These are phyloP conservation scores for Gyrodactylus salaris DNA, from an alignment of 1,140 invertebrate species.

Conservation along the genomic window DNA sequence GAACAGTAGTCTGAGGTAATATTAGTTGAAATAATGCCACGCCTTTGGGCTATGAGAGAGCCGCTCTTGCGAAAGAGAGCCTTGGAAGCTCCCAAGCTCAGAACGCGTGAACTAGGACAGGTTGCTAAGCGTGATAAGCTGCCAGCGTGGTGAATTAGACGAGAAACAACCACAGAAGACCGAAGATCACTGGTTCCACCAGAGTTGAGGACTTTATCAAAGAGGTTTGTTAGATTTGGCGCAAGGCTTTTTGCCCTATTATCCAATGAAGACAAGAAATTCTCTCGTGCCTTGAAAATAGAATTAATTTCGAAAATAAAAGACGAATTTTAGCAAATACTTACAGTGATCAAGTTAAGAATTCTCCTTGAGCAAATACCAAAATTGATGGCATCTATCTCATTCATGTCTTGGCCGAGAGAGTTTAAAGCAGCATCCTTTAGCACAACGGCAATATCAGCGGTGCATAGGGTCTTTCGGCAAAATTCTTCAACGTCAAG, in stretches of 20 bases:
- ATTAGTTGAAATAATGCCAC: conserved; percentile 38
- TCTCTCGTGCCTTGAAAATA: not conserved
- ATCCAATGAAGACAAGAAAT: not conserved
- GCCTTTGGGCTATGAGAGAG: conserved; percentile 64
- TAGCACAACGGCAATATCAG: not conserved
- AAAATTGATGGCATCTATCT: not conserved
- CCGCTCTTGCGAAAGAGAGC: conserved; percentile 65
- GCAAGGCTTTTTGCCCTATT: not conserved
- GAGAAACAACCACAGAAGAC: conserved; percentile 41
- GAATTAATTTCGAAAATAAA: not conserved
- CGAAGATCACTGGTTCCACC: not conserved
- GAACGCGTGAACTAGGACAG: conserved; percentile 83
- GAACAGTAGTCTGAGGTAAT: conserved; percentile 45
- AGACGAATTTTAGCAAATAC: not conserved
- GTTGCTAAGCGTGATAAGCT: conserved; percentile 86
- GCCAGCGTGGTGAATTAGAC: conserved; percentile 76
- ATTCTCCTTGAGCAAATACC: not conserved
- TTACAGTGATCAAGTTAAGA: not conserved
- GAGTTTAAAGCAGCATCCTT: not conserved
- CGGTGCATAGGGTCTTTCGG: not conserved
- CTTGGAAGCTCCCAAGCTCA: conserved; percentile 91
- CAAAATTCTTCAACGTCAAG: not conserved
- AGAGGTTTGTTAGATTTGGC: not conserved
- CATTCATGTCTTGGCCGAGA: not conserved
- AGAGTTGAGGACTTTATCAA: not conserved